These are phyloP conservation scores for Trisateles emortualis DNA, from an alignment of 2,888 invertebrate species.

Conservation along the genomic window DNA sequence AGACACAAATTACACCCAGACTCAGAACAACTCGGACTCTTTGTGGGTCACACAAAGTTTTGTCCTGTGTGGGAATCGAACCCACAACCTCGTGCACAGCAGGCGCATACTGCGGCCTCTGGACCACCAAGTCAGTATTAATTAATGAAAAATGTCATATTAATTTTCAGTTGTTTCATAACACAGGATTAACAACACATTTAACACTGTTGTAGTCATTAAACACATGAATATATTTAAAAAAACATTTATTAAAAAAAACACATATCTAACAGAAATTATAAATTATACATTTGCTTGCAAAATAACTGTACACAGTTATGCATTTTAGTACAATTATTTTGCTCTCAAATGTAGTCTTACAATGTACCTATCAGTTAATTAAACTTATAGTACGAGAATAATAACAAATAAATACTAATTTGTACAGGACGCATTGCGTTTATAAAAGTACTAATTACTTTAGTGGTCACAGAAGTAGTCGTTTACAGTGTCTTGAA, in stretches of 20 bases:
- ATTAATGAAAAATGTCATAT: too few relatives aligned
- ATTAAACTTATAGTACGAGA: slow-evolving; percentile 12
- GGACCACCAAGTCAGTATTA: too few relatives aligned
- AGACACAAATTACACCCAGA: too few relatives aligned
- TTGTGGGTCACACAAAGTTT: too few relatives aligned
- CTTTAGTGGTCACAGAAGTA: slow-evolving; percentile 11
- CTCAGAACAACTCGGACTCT: too few relatives aligned
- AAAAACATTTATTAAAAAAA: slow-evolving; percentile 36
- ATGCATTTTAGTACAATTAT: slow-evolving; percentile 15
- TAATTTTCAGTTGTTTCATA: too few relatives aligned
- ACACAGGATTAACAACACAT: too few relatives aligned
- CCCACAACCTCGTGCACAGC: too few relatives aligned
- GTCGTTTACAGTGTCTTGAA: too few relatives aligned
- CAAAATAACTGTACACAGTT: slow-evolving; percentile 21
- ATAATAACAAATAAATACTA: slow-evolving; percentile 56
- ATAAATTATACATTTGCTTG: slow-evolving; percentile 34
- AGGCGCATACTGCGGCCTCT: too few relatives aligned
- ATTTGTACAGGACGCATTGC: slow-evolving; percentile 54
- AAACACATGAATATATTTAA: slow-evolving; percentile 2
- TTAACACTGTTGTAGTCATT: too few relatives aligned
- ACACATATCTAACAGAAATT: slow-evolving; percentile 14
- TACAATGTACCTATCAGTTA: slow-evolving; percentile 26
- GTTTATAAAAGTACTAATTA: slow-evolving; percentile 16
- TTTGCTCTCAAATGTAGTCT: slow-evolving; percentile 23
- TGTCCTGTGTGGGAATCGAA: too few relatives aligned